Evolutionary conservation across 2,113 vertebrate genomes (phyloP), one percentile per base, ranked within the genome.

Genomic region (Melanocharis versteri): DNA sequence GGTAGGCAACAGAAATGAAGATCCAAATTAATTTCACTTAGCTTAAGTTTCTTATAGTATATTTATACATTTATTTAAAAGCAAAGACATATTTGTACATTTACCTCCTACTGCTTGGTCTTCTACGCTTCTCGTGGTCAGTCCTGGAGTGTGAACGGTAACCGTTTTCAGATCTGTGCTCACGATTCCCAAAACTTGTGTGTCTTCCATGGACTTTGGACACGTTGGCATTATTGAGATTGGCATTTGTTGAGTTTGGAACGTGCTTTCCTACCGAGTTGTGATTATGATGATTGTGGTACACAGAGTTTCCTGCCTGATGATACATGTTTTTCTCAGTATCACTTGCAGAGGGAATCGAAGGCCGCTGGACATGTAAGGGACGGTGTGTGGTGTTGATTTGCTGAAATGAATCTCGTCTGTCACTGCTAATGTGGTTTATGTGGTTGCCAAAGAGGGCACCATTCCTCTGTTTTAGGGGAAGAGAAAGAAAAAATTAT

Each of bases 141-240:
- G 90, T 96, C 92, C 97, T 98, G 88, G 98, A 98, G 95, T 98
- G 98, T 17, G 98, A 98, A 83, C 97, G 98, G 97, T 98, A 98
- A 53, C 98, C 97, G 2, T 99, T 99, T 71, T 98, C 98, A 81
- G 98, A 98, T 10, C 98, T 97, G 10, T 98, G 98, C 70, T 99
- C 99, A 28, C 98, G 98, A 95, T 96, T 98, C 86, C 98, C 98
- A 96, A 97, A 97, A 89, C 95, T 90, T 54, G 94, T n/a, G 90
- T 98, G 98, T 84, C 98, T 99, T 90, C 99, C 99, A 9, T 99
- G 99, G 96, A 99, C 97, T 97, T 99, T 99, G 97, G 99, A 99
- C 97, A 99, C 88, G 70, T 99, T 99, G 98, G 99, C 99, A 83
- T 99, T 99, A 98, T 99, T 99, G 97, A 99, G 99, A 97, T 99